A percentile compares a stretch with the other conserved stretches of the same genome.
Conservation (phyloP, 2,113 vertebrate species). For the Podiceps cristatus region DNA sequence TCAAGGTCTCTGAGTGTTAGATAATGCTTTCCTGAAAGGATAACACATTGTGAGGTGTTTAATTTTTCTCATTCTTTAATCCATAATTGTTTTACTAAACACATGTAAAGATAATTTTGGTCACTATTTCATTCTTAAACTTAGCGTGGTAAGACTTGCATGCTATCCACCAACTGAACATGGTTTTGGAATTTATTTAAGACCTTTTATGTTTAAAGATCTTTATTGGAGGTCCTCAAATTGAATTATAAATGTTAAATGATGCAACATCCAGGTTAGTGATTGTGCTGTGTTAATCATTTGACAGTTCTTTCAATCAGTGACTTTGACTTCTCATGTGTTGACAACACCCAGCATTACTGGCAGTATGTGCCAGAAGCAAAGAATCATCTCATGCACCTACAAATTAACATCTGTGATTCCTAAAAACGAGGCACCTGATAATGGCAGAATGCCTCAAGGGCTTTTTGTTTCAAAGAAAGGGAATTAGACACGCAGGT, state of each 20-base stretch:
- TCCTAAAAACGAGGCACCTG: neutral
- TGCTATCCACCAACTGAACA: neutral
- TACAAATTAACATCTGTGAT: neutral
- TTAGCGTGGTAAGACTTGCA: neutral
- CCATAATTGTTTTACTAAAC: neutral
- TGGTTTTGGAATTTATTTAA: neutral
- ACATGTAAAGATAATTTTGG: neutral
- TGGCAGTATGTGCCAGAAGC: neutral
- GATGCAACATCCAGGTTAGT: neutral
- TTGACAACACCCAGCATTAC: neutral
- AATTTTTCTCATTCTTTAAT: neutral
- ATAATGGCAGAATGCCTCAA: neutral
- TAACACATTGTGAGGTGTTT: neutral
- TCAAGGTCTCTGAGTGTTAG: neutral
- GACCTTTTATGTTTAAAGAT: neutral
- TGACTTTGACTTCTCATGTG: neutral
- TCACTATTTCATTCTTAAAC: neutral
- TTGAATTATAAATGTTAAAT: neutral
- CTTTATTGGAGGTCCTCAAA: neutral
- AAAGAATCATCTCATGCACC: neutral
- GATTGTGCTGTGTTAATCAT: neutral
- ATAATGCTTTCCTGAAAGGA: neutral
- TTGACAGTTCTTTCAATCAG: neutral
- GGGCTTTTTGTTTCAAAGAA: neutral
- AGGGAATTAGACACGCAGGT: neutral